Base-by-base conservation (phyloP, 1,140 invertebrate genomes). In the Idris sp. region DNA sequence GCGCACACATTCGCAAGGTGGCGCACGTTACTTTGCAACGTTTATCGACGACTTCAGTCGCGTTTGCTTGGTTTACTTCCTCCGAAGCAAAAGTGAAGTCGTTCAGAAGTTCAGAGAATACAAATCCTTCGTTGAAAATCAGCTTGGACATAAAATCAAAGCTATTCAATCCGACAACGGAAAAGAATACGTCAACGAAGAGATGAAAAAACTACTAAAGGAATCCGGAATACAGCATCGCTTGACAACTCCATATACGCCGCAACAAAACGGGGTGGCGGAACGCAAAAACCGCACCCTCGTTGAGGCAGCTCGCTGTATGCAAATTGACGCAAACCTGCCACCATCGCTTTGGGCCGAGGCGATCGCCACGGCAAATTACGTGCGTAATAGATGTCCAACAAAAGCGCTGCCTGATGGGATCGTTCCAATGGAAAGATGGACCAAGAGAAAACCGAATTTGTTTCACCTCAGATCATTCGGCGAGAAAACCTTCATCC, bases 391-490 rank as follows among this genome's bases (percentile, higher is more conserved):
- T 22, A 10, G 67, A 8, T 71, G 67, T 33, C 33, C 13, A 35
- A 15, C 4, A 5, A 35, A 3, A 14, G 33, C 13, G 33, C n/a
- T n/a, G n/a, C n/a, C n/a, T n/a, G n/a, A n/a, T n/a, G n/a, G n/a
- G n/a, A n/a, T 15, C 11, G 16, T 14, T 14, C 48, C 61, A 9
- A 48, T 35, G 6, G 30, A 67, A 9, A 1, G 4, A 25, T 87
- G 84, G 82, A 76, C 64, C 79, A 80, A 81, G 53, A 68, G 56
- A 59, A 85, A 83, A 80, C 87, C 88, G 73, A 81, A 89, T 79
- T 71, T 89, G 14, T 44, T 28, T 2, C 28, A 53, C 13, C 11
- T 64, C 2, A 8, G 30, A 3, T 25, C 11, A 19, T 64, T 64
- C 15, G 59, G 59, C 7, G 11, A 25, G 1, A 61, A 61, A 10